Evolutionary conservation across 2,113 vertebrate species (phyloP).

Genomic region (Corythornis vintsioides): DNA sequence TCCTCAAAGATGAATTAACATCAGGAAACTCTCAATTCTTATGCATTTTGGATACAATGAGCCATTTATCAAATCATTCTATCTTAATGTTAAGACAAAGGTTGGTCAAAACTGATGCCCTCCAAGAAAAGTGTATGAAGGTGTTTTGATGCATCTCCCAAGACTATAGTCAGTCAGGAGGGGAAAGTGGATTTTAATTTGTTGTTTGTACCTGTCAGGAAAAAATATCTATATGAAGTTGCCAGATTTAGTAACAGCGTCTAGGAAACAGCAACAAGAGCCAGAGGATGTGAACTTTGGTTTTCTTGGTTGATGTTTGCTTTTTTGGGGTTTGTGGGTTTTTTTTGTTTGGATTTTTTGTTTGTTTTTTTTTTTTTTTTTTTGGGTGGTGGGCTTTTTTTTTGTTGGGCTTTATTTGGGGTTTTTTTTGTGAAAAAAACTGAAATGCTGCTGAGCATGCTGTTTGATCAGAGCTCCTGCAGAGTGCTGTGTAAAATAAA

Average conservation of each 20-base stretch:
- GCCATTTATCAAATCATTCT: not conserved
- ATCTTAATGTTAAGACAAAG: not conserved
- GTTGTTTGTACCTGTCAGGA: not conserved
- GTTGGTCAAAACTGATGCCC: not conserved
- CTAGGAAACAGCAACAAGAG: not conserved
- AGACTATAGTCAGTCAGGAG: not conserved
- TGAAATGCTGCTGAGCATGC: not conserved
- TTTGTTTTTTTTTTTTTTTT: not conserved
- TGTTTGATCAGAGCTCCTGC: not conserved
- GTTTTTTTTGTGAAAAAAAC: not conserved
- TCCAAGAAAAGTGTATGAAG: not conserved
- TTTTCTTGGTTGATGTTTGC: not conserved
- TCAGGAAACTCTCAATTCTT: too few relatives aligned
- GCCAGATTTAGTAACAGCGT: not conserved
- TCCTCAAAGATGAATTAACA: not conserved
- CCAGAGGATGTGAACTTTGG: not conserved
- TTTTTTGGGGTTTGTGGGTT: too few relatives aligned
- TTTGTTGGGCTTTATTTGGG: too few relatives aligned
- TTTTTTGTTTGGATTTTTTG: not conserved
- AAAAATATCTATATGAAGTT: not conserved
- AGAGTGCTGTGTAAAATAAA: not conserved
- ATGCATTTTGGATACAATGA: too few relatives aligned
- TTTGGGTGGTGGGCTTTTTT: not conserved
- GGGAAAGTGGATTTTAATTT: not conserved
- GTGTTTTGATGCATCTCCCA: not conserved